Evolutionary conservation across 35 echinoderm and acorn worm genomes (phyloP), one percentile per base, ranked within the genome.

Genomic region (Strongylocentrotus purpuratus): DNA sequence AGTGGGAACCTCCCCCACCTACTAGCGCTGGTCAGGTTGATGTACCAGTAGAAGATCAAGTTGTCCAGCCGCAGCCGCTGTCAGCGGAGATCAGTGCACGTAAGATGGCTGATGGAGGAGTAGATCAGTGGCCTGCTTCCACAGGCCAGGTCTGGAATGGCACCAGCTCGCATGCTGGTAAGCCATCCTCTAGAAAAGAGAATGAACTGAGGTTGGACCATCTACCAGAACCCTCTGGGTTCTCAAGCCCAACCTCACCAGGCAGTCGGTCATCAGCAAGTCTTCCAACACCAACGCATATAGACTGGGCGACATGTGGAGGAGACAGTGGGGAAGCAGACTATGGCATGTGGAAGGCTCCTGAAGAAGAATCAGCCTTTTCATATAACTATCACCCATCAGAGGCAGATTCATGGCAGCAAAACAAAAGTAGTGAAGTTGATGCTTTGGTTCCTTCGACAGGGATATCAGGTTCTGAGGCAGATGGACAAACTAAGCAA

Each of bases 341-440:
- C 31, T 93, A 46, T 58, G 91, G 96, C 41, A 97, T 94, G 28
- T 97, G 96, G 96, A 89, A 95, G 61, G 87, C 94, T n/a, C 94
- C 94, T 31, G 86, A 96, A 14, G 88, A 97, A 85, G 96, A 95
- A 47, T 86, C 91, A 14, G 48, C 91, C 48, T 93, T 93, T 46
- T 93, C 91, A 32, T 93, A 93, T 58, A 46, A 47, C 5, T 93
- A 93, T 93, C 91, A 47, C 91, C 91, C 91, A 25, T 89, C 87
- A 46, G 91, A 93, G 31, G 91, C 91, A 4, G 91, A 93, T 46
- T 33, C 91, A 93, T 93, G 87, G 46, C 91, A 93, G 47, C 31
- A 22, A 93, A 32, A 28, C 47, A 47, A 93, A 93, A 25, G 46
- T 31, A 28, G 91, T 89, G 33, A 46, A 45, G 87, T 4, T 89